Percentiles rank a stretch among this genome's conserved stretches.
These are phyloP conservation scores for Ganaspis brasiliensis DNA, from an alignment of 2,888 invertebrate genomes.

Conservation along the genomic window DNA sequence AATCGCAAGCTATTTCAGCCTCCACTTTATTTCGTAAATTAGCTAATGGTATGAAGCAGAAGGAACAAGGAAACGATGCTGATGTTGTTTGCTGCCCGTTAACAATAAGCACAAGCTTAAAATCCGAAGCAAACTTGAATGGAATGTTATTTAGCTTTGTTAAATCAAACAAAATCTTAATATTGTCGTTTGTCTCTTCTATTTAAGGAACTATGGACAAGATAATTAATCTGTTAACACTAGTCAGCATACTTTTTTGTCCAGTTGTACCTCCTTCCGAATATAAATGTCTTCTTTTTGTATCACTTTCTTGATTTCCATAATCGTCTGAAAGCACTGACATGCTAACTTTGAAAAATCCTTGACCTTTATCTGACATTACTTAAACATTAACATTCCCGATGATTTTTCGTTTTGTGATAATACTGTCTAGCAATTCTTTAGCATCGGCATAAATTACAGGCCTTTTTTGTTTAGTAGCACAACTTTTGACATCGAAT, in stretches of 20 bases:
- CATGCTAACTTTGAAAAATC: constrained; percentile 19
- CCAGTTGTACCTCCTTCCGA: constrained; percentile 20
- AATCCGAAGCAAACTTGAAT: neutral
- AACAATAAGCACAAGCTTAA: constrained; percentile 13
- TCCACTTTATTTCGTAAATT: constrained; percentile 9
- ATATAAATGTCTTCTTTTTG: constrained; percentile 26
- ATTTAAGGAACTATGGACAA: constrained; percentile 21
- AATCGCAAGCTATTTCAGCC: constrained; percentile 16
- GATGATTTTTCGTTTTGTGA: constrained; percentile 17
- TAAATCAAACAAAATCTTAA: neutral
- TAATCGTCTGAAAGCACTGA: constrained; percentile 21
- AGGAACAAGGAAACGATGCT: constrained; percentile 28
- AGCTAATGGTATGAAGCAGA: constrained; percentile 12
- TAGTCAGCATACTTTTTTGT: constrained; percentile 26
- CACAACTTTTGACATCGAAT: constrained; percentile 17
- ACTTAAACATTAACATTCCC: constrained; percentile 26
- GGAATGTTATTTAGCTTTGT: too few relatives aligned
- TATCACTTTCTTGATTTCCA: constrained; percentile 21
- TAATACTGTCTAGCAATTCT: neutral
- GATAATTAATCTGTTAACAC: constrained; percentile 24
- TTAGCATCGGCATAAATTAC: neutral
- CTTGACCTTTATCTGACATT: too few relatives aligned
- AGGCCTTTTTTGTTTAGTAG: constrained; percentile 22
- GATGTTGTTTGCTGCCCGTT: constrained; percentile 25
- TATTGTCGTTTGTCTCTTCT: constrained; percentile 12